phyloP scores from a whole-genome alignment of 2,797 vertebrate genomes.

The Myiotriccus ornatus region DNA sequence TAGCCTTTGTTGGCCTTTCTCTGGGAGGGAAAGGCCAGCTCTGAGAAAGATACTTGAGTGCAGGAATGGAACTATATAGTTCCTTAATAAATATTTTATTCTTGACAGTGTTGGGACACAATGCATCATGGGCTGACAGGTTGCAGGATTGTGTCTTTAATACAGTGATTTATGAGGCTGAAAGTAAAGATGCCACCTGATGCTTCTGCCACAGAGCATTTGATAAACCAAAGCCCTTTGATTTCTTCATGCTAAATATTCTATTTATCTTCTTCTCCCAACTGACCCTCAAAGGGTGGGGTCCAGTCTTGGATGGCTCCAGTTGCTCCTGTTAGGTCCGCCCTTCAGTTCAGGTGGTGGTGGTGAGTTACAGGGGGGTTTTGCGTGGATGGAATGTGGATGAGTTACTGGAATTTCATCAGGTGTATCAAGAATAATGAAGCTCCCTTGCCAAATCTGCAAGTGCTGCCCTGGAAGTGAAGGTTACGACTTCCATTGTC shows the following conservation, averaged over 20 bases:
- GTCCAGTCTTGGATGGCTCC: not conserved
- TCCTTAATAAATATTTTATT: not conserved
- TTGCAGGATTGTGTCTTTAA: not conserved
- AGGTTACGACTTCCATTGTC: not conserved
- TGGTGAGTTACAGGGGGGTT: not conserved
- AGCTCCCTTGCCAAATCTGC: not conserved
- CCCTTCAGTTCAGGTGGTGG: not conserved
- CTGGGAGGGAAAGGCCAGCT: not conserved
- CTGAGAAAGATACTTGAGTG: not conserved
- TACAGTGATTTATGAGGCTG: not conserved
- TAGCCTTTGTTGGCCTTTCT: not conserved
- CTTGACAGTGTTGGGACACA: not conserved
- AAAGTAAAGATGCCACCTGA: not conserved
- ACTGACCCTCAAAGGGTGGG: rapidly evolving
- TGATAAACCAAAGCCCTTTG: not conserved
- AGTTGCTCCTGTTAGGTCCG: not conserved
- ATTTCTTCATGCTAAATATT: not conserved
- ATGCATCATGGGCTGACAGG: not conserved
- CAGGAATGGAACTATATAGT: not conserved
- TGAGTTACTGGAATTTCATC: not conserved
- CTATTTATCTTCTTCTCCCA: not conserved
- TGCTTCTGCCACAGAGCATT: not conserved
- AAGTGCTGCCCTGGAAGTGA: not conserved
- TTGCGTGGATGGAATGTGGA: not conserved
- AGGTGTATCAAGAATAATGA: not conserved